Base-by-base conservation (phyloP, 2,888 invertebrate species). In the Catocala sponsa region DNA sequence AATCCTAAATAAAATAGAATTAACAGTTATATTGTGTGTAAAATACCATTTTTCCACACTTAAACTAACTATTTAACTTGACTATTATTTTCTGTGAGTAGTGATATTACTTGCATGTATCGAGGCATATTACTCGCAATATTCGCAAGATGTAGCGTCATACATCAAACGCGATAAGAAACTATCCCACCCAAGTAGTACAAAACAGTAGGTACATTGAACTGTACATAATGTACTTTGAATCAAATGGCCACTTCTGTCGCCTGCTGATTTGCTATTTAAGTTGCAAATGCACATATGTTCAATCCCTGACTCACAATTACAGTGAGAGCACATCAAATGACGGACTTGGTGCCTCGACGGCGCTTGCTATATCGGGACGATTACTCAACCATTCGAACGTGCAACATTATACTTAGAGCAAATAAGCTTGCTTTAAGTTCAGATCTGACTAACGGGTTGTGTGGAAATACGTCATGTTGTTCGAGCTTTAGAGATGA, bases 291-390 rank as follows among this genome's bases (percentile, higher is more conserved):
- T 82, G 83, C 79, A 78, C 84, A 83, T 81, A 78, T 85, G 84
- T 81, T 81, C 63, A 68, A 63, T 65, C 67, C 68, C 81, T 89
- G 91, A 91, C 73, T 91, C 70, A 62, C 70, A 91, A 73, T 90
- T 70, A 57, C 69, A 67, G 72, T 74, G 72, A 78, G 75, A 78
- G 54, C 55, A 54, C 47, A 62, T 80, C 73, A 59, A 68, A 82
- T 86, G 85, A 86, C 82, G 77, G 77, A 73, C 70, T 69, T 44
- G 63, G 63, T 63, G 52, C 59, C 59, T 50, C 67, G 63, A 74
- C 80, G 77, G 77, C 80, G 79, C 79, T 74, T 52, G 79, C 90
- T 91, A 91, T 86, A 92, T 90, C 83, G 80, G 84, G 87, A 84
- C 42, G 76, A 83, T 91, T 91, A 88, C 91, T 92, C 92, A 92